Evolutionary conservation across 2,113 vertebrate genomes (phyloP).

Genomic region (Craseonycteris thonglongyai): DNA sequence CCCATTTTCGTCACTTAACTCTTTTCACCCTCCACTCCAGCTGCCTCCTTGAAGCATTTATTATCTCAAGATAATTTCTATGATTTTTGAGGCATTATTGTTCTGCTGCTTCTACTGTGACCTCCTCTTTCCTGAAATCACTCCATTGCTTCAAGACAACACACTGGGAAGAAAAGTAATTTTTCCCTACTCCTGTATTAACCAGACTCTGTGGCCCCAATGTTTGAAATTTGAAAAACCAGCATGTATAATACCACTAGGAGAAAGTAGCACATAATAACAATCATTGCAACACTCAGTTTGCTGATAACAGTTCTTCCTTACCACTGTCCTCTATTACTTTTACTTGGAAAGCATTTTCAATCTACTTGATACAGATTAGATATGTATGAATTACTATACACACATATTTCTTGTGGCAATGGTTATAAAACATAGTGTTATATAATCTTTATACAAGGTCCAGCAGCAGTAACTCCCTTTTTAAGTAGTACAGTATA

Average conservation of each 20-base stretch:
- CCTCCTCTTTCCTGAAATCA: slow-evolving; percentile 47
- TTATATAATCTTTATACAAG: not conserved
- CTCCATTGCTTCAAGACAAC: slow-evolving; percentile 40
- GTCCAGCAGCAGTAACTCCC: too few species aligned
- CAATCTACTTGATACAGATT: not conserved
- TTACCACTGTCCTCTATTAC: not conserved
- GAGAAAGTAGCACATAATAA: not conserved
- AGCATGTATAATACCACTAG: not conserved
- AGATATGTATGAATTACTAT: not conserved
- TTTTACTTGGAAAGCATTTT: slow-evolving; percentile 31
- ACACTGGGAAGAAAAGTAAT: not conserved
- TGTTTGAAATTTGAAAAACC: slow-evolving; percentile 7
- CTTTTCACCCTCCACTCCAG: not conserved
- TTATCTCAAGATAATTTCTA: slow-evolving; percentile 40
- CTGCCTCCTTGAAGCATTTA: slow-evolving; percentile 2
- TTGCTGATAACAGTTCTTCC: not conserved
- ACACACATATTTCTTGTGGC: not conserved
- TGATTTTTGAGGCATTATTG: slow-evolving; percentile 40
- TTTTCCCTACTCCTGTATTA: not conserved
- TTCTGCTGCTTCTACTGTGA: slow-evolving; percentile 31
- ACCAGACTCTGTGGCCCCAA: not conserved
- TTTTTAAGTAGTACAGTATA: too few species aligned
- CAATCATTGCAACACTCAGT: not conserved
- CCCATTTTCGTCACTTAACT: not conserved
- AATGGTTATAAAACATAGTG: not conserved